Evolutionary conservation across 2,797 vertebrate genomes (phyloP), one percentile per base, ranked within the genome.

Genomic region (Sternarchorhynchus goeldii): DNA sequence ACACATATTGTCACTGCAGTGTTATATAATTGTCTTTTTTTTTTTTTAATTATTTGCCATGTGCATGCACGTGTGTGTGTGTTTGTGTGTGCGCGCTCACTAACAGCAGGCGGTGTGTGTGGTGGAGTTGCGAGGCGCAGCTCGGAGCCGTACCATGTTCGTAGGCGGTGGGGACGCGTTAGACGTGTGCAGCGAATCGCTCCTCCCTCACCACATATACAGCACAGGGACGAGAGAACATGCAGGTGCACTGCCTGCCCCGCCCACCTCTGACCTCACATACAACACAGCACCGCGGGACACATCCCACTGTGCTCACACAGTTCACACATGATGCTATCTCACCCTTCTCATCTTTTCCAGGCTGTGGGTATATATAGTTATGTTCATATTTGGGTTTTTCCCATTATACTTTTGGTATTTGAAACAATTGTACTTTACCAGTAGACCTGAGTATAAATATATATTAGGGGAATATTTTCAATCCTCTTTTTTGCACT

Each of bases 81-180:
- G 34, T 62, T 36, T 77, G 50, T 74, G 58, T 82, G 53, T 68
- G 21, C 71, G 32, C n/a, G 25, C 25, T 25, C 63, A 18, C 25
- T 10, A 55, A 39, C 50, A 97, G 96, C 91, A 85, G 81, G 71
- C 88, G 71, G 92, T 95, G 83, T 95, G 92, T 20, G 86, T 87
- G 83, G 86, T 95, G 80, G 88, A 88, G 14, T 91, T 99, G 72
- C 93, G 88, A 83, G 97, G 96, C 0, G 92, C 93, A 0, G 94
- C 94, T 2, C 91, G 93, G 0, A 86, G 91, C 2, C 88, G 90
- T 71, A 90, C 86, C 39, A 92, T 96, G 93, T 97, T 93, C 65
- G 90, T 98, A 63, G 86, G 90, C 78, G 97, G 96, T 3, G 94
- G 94, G 2, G 89, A 95, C 77, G 89, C 84, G 0, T 87, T 96